Percentiles rank a stretch among this genome's conserved stretches.
Evolutionary conservation across 2,113 vertebrate genomes (phyloP).

Genomic region (Danionella cerebrum): DNA sequence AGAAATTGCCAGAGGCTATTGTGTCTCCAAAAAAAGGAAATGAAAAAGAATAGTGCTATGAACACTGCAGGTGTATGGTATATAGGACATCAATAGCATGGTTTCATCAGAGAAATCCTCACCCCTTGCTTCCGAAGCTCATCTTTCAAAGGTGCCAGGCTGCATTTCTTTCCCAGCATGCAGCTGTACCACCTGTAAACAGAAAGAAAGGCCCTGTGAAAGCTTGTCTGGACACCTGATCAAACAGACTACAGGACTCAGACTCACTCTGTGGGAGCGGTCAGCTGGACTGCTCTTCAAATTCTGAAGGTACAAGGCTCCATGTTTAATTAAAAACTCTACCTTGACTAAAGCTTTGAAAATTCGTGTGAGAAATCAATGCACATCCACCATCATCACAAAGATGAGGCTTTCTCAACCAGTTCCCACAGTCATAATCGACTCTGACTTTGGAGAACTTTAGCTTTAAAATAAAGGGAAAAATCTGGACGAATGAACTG

Average conservation of each 20-base stretch:
- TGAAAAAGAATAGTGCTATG: too few relatives aligned
- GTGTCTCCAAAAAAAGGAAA: too few relatives aligned
- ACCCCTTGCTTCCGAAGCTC: slow-evolving; percentile 93
- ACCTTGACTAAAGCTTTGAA: slow-evolving; percentile 45
- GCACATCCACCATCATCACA: slow-evolving; percentile 43
- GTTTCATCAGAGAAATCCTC: slow-evolving; percentile 48
- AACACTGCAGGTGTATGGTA: too few relatives aligned
- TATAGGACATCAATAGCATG: too few relatives aligned
- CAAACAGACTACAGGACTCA: slow-evolving; percentile 29
- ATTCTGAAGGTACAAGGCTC: background rate
- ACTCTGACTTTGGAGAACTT: too few relatives aligned
- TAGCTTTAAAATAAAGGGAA: background rate
- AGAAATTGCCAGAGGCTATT: too few relatives aligned
- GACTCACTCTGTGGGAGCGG: slow-evolving; percentile 4
- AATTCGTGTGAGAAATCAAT: slow-evolving; percentile 51
- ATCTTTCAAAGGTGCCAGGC: slow-evolving; percentile 89
- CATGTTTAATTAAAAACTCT: slow-evolving; percentile 23
- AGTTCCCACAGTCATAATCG: slow-evolving; percentile 31
- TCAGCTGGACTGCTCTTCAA: background rate
- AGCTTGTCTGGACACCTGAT: background rate
- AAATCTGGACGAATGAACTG: background rate
- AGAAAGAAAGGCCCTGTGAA: slow-evolving; percentile 32
- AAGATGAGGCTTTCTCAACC: slow-evolving; percentile 38
- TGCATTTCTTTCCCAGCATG: slow-evolving; percentile 98
- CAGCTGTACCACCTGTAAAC: slow-evolving; percentile 94